Base-by-base conservation (phyloP, 2,113 vertebrate genomes). In the Echinops telfairi region DNA sequence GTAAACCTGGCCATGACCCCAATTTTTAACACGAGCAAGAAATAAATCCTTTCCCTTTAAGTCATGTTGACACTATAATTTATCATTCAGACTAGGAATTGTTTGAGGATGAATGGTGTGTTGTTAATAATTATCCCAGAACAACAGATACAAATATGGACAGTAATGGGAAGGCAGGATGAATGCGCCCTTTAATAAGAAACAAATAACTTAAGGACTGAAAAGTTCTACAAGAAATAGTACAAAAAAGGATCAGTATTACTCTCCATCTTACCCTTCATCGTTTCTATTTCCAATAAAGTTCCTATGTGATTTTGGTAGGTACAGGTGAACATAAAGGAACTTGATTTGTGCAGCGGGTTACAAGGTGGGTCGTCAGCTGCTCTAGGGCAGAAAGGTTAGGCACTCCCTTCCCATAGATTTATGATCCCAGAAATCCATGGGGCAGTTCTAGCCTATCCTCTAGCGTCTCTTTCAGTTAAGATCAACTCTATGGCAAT, bases 41-140 rank as follows among this genome's bases (percentile, higher is more conserved):
- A 88, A 73, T 60, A 90, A 90, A 53, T 4, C 33, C 1, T 76
- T 91, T 86, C 60, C 16, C 36, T 86, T 60, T 89, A 71, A 87
- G n/a, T 16, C 38, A 43, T 76, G 29, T 53, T 93, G 71, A 80
- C 80, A 83, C 25, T 58, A 27, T 58, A 79, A 86, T 92, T 79
- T 88, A 88, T 94, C 76, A 92, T n/a, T 3, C 6, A 88, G 57
- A 79, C 57, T 62, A 66, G 16, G 36, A 75, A 62, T 96, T 20
- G 16, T 80, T 88, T 64, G 57, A 87, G 33, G 93, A 88, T 76
- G n/a, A 92, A 89, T 66, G 6, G 17, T 75, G 1, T 76, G 47
- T 58, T 88, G 47, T 83, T 76, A 66, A 76, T 80, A 81, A 88
- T 93, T 83, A 90, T 8, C 71, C 14, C 22, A 43, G n/a, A 11